Percentiles rank a stretch among this genome's conserved stretches.
phyloP scores from a whole-genome alignment of 2,888 invertebrate genomes.

The Tetropium fuscum region DNA sequence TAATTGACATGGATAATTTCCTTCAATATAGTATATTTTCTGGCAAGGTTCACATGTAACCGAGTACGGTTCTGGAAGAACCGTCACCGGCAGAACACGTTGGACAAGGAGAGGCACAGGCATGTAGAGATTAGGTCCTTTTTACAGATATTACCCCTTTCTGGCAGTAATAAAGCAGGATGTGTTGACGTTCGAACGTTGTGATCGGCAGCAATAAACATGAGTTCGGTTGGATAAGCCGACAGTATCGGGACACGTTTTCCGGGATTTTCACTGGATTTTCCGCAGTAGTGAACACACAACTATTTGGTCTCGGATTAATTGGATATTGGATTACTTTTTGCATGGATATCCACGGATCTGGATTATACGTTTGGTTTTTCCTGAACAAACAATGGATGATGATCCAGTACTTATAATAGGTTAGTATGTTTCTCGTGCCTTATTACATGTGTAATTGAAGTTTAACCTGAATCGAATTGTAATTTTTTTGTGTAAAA shows the following conservation, averaged over 20 bases:
- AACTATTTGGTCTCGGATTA: background rate
- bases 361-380: background rate
- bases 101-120: constrained; percentile 5
- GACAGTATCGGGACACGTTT: constrained; percentile 22
- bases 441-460: too few species aligned
- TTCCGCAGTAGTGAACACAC: background rate
- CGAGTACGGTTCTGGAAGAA: constrained; percentile 10
- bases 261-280: constrained; percentile 16
- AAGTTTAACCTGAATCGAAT: too few species aligned
- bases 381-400: background rate
- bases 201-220: constrained; percentile 33
- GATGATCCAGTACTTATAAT: too few species aligned
- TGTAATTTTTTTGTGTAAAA: too few species aligned
- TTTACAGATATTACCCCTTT: constrained; percentile 28
- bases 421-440: too few species aligned
- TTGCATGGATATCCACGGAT: background rate
- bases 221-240: constrained; percentile 26
- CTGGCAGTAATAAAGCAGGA: constrained; percentile 31
- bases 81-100: background rate
- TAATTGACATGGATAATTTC: too few species aligned
- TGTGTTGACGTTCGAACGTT: constrained; percentile 33
- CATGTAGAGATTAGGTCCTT: constrained; percentile 11
- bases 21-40: too few species aligned
- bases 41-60: too few species aligned
- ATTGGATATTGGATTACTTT: background rate